A percentile compares a stretch with the other conserved stretches of the same genome.
Evolutionary conservation across 2,797 vertebrate genomes (phyloP).

Genomic region (Gymnoscopelus microlampas): DNA sequence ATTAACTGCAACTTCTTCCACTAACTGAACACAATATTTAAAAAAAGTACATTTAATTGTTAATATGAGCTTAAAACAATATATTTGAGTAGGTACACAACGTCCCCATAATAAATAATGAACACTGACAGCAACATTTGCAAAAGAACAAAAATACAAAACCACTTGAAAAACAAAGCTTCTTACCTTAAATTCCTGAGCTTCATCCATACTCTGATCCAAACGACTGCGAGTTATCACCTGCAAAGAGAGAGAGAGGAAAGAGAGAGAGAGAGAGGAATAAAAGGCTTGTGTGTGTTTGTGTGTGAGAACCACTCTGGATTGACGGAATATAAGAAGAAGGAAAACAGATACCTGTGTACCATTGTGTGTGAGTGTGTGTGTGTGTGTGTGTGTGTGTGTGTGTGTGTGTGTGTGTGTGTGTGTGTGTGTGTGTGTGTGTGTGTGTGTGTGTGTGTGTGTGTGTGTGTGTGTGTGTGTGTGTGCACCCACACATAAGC

Average conservation of each 20-base stretch:
- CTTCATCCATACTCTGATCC: slow-evolving; percentile 96
- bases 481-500: no score
- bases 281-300: background rate
- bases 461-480: no score
- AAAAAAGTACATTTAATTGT: background rate
- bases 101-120: background rate
- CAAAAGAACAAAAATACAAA: slow-evolving; percentile 11
- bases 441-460: background rate
- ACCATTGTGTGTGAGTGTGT: background rate
- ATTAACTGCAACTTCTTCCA: no score
- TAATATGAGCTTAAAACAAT: background rate
- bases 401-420: no score
- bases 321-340: slow-evolving; percentile 1
- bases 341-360: slow-evolving; percentile 11
- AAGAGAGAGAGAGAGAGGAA: background rate
- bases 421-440: no score
- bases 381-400: no score
- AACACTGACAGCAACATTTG: background rate
- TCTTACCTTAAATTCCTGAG: slow-evolving; percentile 91
- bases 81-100: no score
- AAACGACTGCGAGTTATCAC: slow-evolving; percentile 91
- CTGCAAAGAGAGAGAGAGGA: slow-evolving; percentile 69
- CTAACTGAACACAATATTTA: no score
- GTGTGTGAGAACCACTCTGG: slow-evolving; percentile 3
- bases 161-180: background rate